phyloP scores from a whole-genome alignment of 2,113 vertebrate species.

The Amazona guildingii region DNA sequence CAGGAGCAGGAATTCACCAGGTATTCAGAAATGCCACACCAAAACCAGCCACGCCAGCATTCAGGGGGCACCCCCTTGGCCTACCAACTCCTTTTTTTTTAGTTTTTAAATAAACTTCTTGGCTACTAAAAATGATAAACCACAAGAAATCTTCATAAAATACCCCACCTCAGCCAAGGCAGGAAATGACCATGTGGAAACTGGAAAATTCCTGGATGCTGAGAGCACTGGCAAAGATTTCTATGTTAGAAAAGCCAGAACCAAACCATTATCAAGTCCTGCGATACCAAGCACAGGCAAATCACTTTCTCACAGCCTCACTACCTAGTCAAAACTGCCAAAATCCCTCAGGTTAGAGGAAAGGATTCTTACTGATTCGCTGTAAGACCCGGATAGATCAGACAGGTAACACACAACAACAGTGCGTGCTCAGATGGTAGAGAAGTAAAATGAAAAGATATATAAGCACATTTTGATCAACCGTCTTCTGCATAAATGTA shows the following conservation, averaged over 20 bases:
- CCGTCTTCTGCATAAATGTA: neutral
- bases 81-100: neutral
- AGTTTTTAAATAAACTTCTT: neutral
- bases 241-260: neutral
- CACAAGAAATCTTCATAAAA: neutral
- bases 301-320: neutral
- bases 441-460: neutral
- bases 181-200: neutral
- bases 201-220: neutral
- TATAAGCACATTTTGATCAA: neutral
- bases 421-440: neutral
- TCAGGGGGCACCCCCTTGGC: neutral
- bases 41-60: neutral
- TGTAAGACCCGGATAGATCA: neutral
- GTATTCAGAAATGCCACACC: neutral
- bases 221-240: neutral
- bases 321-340: neutral
- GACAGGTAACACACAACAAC: neutral
- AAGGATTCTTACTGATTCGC: neutral
- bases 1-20: neutral
- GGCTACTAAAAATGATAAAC: neutral
- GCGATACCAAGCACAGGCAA: neutral
- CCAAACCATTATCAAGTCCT: neutral
- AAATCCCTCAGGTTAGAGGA: neutral
- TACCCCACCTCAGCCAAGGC: neutral